Conservation (phyloP, 2,797 vertebrate genomes). For the Halcyon badia region DNA sequence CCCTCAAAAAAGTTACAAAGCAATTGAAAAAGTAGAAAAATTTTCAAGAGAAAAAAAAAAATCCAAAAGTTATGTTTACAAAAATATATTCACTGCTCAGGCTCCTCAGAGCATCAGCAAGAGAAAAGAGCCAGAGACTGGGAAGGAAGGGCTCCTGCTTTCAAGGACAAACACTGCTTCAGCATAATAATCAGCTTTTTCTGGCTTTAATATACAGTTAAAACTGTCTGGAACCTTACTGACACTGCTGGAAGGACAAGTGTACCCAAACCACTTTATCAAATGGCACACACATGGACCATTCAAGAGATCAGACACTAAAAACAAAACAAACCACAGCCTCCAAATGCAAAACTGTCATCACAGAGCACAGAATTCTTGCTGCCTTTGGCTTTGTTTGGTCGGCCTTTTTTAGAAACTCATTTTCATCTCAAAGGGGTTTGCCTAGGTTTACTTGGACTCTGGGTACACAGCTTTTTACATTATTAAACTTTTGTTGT, state of each 20-base stretch:
- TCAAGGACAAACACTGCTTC: not conserved
- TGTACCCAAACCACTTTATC: not conserved
- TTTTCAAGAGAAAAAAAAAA: not conserved
- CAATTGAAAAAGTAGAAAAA: not conserved
- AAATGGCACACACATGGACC: not conserved
- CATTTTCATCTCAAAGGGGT: not conserved
- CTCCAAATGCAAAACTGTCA: not conserved
- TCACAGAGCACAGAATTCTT: not conserved
- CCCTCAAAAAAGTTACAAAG: not conserved
- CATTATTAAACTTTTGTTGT: not conserved
- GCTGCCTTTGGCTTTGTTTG: not conserved
- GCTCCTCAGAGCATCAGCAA: not conserved
- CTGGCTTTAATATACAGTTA: not conserved
- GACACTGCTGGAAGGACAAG: not conserved
- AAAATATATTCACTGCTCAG: not conserved
- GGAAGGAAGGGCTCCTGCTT: not conserved
- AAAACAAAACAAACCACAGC: not conserved
- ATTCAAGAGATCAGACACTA: not conserved
- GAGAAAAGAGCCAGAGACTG: not conserved
- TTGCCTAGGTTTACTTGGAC: not conserved
- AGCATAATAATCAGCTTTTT: not conserved
- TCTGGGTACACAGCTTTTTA: not conserved
- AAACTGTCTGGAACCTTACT: not conserved
- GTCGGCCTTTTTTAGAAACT: not conserved
- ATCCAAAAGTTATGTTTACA: not conserved